Base-by-base conservation (phyloP, 2,888 invertebrate genomes). In the Thysanoteuthis rhombus region DNA sequence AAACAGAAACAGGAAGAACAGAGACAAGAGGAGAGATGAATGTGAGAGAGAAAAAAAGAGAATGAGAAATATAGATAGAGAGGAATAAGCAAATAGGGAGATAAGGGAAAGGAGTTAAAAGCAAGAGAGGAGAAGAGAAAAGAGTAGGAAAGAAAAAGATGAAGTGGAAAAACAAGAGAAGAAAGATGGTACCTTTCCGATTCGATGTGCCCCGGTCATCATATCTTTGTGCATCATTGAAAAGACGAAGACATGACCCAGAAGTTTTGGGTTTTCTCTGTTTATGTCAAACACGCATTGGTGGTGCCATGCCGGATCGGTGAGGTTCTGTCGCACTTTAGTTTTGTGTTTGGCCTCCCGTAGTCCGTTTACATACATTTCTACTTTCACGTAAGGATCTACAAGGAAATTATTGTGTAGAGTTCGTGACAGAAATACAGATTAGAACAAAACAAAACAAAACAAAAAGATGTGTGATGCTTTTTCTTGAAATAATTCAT, bases 371-470 rank as follows among this genome's bases (percentile, higher is more conserved):
- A 96, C 95, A 90, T 96, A 96, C 96, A 96, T 96, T 94, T 96
- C 96, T 38, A 96, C 96, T 94, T 96, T 96, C 45, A 96, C 96
- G 94, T 96, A 96, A 0, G 96, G 96, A 95, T 96, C 96, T 96
- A 94, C 5, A 94, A 94, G 40, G 4, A 75, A 52, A 93, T 12
- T 36, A n/a, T 22, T 52, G 22, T 4, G 25, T 22, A 52, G 16
- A 12, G 42, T 6, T 42, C 16, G 16, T 42, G 16, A 42, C 10
- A 16, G 16, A 42, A 12, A 0, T 8, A 42, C 42, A 42, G 16
- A 42, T 42, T 42, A n/a, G n/a, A n/a, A n/a, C n/a, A n/a, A n/a
- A n/a, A n/a, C n/a, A n/a, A n/a, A n/a, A n/a, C n/a, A n/a, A n/a
- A n/a, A n/a, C n/a, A n/a, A n/a, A n/a, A n/a, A n/a, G n/a, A n/a